phyloP scores from a whole-genome alignment of 2,888 invertebrate species.

The Parapristionchus giblindavisi region DNA sequence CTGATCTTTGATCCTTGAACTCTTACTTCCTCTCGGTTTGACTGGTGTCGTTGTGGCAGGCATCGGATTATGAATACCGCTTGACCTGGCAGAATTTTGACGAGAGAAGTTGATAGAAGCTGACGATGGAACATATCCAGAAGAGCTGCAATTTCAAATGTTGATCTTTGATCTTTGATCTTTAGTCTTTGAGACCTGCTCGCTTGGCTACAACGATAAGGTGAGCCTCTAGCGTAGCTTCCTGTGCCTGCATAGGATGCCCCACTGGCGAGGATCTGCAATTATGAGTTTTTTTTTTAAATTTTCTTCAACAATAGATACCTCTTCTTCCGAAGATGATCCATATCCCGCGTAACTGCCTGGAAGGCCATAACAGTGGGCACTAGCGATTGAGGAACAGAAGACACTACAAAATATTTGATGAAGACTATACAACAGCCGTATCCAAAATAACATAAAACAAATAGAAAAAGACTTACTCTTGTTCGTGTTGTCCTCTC shows the following conservation, averaged over 20 bases:
- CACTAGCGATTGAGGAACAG: conserved; percentile 39
- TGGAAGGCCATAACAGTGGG: conserved; percentile 25
- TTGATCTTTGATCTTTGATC: not conserved
- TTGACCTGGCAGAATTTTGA: conserved; percentile 48
- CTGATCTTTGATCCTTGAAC: not conserved
- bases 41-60: not conserved
- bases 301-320: not conserved
- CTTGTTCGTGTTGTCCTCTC: conserved; percentile 41
- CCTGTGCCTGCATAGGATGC: not conserved
- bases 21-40: conserved; percentile 13
- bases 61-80: conserved; percentile 16
- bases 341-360: not conserved
- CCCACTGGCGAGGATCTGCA: conserved; percentile 6
- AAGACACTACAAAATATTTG: conserved; percentile 39
- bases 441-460: not conserved
- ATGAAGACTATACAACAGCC: not conserved
- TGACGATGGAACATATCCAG: conserved; percentile 45
- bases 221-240: conserved; percentile 44
- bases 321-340: not conserved
- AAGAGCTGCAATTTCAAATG: conserved; percentile 38
- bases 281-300: not conserved
- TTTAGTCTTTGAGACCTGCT: conserved; percentile 38
- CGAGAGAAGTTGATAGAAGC: conserved; percentile 50
- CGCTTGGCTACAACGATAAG: conserved; percentile 52
- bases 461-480: conserved; percentile 34